Percentiles rank a stretch among this genome's conserved stretches.
These are phyloP conservation scores for Lordiphosa clarofinis DNA, from an alignment of 1,140 invertebrate genomes.

Conservation along the genomic window DNA sequence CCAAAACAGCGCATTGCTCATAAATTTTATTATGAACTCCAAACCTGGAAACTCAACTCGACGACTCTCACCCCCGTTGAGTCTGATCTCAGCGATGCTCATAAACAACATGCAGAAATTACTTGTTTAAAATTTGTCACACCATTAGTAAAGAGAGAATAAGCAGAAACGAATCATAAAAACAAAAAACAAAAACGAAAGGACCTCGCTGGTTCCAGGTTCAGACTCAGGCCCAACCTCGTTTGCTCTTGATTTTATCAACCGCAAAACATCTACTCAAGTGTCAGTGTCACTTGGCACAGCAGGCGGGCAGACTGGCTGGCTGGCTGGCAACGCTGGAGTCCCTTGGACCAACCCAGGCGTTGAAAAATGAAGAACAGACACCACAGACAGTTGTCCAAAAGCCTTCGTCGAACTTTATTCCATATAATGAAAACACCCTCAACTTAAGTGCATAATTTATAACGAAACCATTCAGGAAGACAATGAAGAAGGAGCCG, in stretches of 20 bases:
- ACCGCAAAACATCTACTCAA: slow-evolving; percentile 78
- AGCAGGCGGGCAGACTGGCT: slow-evolving; percentile 46
- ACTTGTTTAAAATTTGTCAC: slow-evolving; percentile 78
- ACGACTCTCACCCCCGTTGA: slow-evolving; percentile 51
- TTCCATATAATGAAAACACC: slow-evolving; percentile 73
- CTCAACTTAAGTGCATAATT: slow-evolving; percentile 78
- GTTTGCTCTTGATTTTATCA: slow-evolving; percentile 78
- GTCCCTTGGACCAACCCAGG: slow-evolving; percentile 46
- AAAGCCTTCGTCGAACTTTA: slow-evolving; percentile 57
- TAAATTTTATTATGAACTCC: slow-evolving; percentile 74
- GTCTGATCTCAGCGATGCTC: slow-evolving; percentile 59
- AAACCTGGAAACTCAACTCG: slow-evolving; percentile 21
- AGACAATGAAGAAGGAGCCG: slow-evolving; percentile 48
- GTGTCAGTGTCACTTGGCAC: slow-evolving; percentile 76
- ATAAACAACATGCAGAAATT: slow-evolving; percentile 78
- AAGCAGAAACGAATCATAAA: slow-evolving; percentile 17
- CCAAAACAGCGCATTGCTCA: slow-evolving; percentile 61
- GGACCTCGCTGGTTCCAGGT: slow-evolving; percentile 57
- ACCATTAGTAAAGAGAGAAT: slow-evolving; percentile 66
- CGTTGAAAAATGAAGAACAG: slow-evolving; percentile 77
- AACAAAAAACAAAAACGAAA: slow-evolving; percentile 38
- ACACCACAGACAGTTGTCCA: slow-evolving; percentile 48
- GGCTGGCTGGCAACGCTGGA: slow-evolving; percentile 1
- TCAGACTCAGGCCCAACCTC: slow-evolving; percentile 37
- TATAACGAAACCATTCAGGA: slow-evolving; percentile 63